These are phyloP conservation scores for Drosophila phalerata DNA, from an alignment of 2,888 invertebrate species.

Conservation along the genomic window DNA sequence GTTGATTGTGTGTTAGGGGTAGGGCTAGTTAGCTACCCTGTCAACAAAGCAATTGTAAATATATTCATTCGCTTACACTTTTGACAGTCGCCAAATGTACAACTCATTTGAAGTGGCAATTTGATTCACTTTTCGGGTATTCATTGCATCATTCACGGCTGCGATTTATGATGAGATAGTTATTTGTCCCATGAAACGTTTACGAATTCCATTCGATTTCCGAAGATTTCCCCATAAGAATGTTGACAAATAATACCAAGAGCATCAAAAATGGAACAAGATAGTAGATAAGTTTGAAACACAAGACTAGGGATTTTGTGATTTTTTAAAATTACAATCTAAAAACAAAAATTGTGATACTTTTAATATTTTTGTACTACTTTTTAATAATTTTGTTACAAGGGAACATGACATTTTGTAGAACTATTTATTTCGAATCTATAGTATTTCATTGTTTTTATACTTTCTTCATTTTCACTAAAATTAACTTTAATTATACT, in stretches of 20 bases:
- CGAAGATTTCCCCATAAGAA: background rate
- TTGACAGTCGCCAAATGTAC: slow-evolving; percentile 41
- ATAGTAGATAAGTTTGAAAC: background rate
- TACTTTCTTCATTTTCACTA: too few relatives aligned
- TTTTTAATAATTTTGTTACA: too few relatives aligned
- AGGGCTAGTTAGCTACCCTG: slow-evolving; percentile 49
- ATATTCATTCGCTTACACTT: slow-evolving; percentile 30
- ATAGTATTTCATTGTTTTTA: too few relatives aligned
- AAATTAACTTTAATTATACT: too few relatives aligned
- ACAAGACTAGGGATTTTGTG: background rate
- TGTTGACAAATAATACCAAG: background rate
- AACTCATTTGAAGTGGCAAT: slow-evolving; percentile 48
- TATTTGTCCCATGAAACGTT: background rate
- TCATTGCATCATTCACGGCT: slow-evolving; percentile 10
- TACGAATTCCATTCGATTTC: background rate
- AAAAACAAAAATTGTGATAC: too few relatives aligned
- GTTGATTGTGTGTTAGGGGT: slow-evolving; percentile 37
- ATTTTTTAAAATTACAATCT: background rate
- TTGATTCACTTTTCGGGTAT: slow-evolving; percentile 33
- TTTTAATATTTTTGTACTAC: too few relatives aligned
- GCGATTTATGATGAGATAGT: slow-evolving; percentile 8
- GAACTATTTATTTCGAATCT: too few relatives aligned
- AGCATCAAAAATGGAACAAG: background rate
- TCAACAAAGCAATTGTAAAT: slow-evolving; percentile 38
- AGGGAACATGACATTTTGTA: too few relatives aligned